Evolutionary conservation across 2,797 vertebrate species (phyloP), one percentile per base, ranked within the genome.

Genomic region (Gallinago nigripennis): DNA sequence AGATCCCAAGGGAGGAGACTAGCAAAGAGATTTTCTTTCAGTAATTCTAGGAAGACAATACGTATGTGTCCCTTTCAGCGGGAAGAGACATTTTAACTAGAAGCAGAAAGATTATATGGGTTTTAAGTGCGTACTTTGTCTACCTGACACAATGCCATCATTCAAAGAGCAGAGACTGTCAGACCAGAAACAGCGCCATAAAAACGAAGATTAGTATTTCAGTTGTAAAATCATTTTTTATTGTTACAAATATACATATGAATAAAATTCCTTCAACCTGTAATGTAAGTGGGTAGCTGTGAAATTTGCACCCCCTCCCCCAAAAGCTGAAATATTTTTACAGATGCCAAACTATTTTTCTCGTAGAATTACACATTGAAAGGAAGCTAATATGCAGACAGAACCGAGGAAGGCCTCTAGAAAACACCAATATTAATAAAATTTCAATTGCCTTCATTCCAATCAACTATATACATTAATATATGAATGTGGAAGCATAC

Each of bases 191-290:
- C 3, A 86, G 24, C 9, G 11, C 48, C 20, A 2, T n/a, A 94
- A 88, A 86, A 92, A 86, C 2, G 13, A 48, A 80, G 45, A 94
- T 80, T 21, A 50, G 65, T 66, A 88, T 94, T 96, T 95, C 98
- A 97, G 97, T 98, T 98, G 98, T 98, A 98, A 99, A 99, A 98
- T 98, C 94, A 96, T 98, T 99, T 95, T 97, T 99, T 99, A 99
- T 99, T 98, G 98, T 96, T 98, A 98, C 98, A 98, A 99, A 98
- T 98, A 98, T 98, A 98, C 98, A 98, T 98, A 98, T 98, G 97
- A 98, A 98, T 98, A 98, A 98, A 98, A 98, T 98, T 96, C 98
- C 94, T 96, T 98, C 98, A 95, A 98, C 96, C 95, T 97, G 97
- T 97, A 97, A 97, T 96, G 97, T 95, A 97, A 98, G 97, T 97